phyloP scores from a whole-genome alignment of 1,140 invertebrate species.

The Lanistes nyassanus region DNA sequence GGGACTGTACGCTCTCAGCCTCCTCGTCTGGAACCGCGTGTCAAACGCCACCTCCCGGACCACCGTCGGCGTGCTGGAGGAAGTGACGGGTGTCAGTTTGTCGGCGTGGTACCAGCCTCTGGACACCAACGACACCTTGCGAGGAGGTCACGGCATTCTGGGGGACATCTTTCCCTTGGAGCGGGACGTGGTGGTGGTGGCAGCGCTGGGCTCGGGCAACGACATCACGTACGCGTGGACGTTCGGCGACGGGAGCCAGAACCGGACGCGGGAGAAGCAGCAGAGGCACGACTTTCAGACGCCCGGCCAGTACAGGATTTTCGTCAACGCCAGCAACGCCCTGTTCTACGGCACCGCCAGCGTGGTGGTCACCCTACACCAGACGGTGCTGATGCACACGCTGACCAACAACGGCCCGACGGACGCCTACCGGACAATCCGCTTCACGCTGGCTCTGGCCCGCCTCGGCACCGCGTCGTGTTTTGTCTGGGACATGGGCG shows the following conservation, averaged over 20 bases:
- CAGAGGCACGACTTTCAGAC: conserved; percentile 26
- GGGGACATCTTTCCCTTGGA: conserved; percentile 39
- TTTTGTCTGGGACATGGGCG: conserved; percentile 47
- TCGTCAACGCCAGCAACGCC: conserved; percentile 42
- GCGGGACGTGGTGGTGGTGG: conserved; percentile 34
- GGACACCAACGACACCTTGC: conserved; percentile 31
- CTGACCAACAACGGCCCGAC: conserved; percentile 45
- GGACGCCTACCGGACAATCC: conserved; percentile 34
- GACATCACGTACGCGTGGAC: conserved; percentile 40
- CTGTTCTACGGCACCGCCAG: conserved; percentile 28
- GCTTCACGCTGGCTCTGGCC: conserved; percentile 33
- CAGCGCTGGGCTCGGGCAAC: conserved; percentile 37
- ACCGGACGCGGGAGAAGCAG: neutral
- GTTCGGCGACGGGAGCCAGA: conserved; percentile 33
- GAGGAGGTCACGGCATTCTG: conserved; percentile 32
- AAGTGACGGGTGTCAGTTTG: conserved; percentile 35
- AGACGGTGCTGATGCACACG: conserved; percentile 38
- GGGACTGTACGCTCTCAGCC: conserved; percentile 33
- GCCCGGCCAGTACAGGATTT: conserved; percentile 28
- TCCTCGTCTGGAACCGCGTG: conserved; percentile 31
- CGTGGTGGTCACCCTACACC: conserved; percentile 28
- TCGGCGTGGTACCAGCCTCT: conserved; percentile 34
- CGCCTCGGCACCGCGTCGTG: conserved; percentile 41
- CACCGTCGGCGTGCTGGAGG: conserved; percentile 35
- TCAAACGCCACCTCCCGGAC: conserved; percentile 10